A percentile compares a stretch with the other conserved stretches of the same genome.
Evolutionary conservation across 2,888 invertebrate species (phyloP).

Genomic region (Pterostichus niger): DNA sequence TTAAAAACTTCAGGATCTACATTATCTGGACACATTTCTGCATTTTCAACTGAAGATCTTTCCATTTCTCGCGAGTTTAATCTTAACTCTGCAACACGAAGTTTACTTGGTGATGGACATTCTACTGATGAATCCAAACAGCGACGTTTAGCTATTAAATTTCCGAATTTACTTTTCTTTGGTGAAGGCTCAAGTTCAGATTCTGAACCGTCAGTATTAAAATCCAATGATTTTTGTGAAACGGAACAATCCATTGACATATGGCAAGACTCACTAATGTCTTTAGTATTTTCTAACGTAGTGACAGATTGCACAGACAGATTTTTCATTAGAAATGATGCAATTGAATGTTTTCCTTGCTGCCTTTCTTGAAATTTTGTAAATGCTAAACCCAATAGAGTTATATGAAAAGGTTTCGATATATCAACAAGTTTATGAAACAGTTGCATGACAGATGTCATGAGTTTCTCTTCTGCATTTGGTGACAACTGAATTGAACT

Average conservation of each 20-base stretch:
- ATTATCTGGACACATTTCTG: constrained; percentile 80
- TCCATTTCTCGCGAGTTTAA: constrained; percentile 83
- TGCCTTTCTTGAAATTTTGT: constrained; percentile 88
- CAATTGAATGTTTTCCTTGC: constrained; percentile 85
- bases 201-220: constrained; percentile 82
- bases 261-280: constrained; percentile 2
- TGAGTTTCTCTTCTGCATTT: constrained; percentile 82
- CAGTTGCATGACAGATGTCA: constrained; percentile 86
- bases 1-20: constrained; percentile 85
- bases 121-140: constrained; percentile 76
- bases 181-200: constrained; percentile 87
- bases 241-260: constrained; percentile 69
- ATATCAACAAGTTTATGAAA: constrained; percentile 87
- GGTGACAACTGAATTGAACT: constrained; percentile 75
- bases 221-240: constrained; percentile 74
- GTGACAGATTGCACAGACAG: constrained; percentile 89
- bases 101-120: constrained; percentile 85
- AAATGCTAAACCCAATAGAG: constrained; percentile 89
- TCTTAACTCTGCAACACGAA: constrained; percentile 84
- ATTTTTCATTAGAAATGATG: constrained; percentile 87
- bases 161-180: constrained; percentile 82
- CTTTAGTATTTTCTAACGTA: constrained; percentile 80
- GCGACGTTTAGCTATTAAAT: constrained; percentile 78
- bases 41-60: constrained; percentile 65
- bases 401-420: constrained; percentile 88